These are phyloP conservation scores for Crocuta crocuta DNA, from an alignment of 2,113 vertebrate species.

Conservation along the genomic window DNA sequence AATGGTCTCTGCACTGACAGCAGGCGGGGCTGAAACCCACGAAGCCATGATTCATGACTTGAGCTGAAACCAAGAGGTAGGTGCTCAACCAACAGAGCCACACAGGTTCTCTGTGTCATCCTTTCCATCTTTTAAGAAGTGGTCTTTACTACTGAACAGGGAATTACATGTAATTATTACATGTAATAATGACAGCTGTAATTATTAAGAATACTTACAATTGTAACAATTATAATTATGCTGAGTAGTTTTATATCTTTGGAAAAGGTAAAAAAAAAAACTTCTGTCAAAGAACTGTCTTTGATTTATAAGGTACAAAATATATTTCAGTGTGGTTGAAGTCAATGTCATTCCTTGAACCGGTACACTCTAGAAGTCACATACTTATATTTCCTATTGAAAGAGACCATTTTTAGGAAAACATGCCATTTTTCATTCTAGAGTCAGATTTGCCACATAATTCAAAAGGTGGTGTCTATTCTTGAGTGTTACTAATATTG, in stretches of 20 bases:
- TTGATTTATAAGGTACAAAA: neutral
- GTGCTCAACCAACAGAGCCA: too few species aligned
- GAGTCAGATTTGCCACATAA: neutral
- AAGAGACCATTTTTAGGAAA: constrained; percentile 14
- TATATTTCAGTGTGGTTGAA: neutral
- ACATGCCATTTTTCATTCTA: constrained; percentile 18
- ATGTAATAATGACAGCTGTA: neutral
- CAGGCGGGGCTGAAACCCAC: too few species aligned
- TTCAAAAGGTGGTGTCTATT: neutral
- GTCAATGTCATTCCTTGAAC: neutral
- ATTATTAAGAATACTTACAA: neutral
- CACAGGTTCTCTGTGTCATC: neutral
- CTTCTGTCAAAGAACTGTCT: neutral
- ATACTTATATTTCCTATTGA: neutral
- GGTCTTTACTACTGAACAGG: neutral
- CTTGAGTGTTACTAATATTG: neutral
- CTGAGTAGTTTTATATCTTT: neutral
- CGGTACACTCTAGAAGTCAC: neutral
- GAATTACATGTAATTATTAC: neutral
- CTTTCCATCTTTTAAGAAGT: constrained; percentile 4
- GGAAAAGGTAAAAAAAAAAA: neutral
- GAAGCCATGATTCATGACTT: too few species aligned
- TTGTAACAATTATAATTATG: neutral
- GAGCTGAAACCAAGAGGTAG: too few species aligned
- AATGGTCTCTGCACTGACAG: too few species aligned